phyloP scores from a whole-genome alignment of 2,113 vertebrate species.

The Neoarius graeffei region DNA sequence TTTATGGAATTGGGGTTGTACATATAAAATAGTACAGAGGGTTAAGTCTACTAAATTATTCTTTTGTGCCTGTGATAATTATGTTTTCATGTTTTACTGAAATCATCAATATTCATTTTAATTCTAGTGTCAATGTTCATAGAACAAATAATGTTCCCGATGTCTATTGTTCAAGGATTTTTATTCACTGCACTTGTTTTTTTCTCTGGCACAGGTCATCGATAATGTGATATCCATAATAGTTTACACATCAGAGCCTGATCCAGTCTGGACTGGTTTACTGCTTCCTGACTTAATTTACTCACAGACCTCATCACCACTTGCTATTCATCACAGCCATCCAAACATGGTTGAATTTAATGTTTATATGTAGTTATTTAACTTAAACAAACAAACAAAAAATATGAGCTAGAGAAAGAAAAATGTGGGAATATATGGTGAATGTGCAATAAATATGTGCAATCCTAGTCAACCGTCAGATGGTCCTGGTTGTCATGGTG shows the following conservation, averaged over 20 bases:
- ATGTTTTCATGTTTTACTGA: not conserved
- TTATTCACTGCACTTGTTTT: not conserved
- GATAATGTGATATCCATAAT: not conserved
- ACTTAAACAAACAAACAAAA: not conserved
- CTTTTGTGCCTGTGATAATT: not conserved
- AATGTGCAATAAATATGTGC: not conserved
- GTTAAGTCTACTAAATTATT: not conserved
- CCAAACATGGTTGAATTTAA: not conserved
- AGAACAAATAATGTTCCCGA: not conserved
- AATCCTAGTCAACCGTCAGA: constrained; percentile 19
- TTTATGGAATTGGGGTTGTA: not conserved
- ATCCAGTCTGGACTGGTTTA: not conserved
- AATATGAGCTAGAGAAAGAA: not conserved
- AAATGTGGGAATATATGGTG: not conserved
- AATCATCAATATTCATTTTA: not conserved
- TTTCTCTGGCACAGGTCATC: not conserved
- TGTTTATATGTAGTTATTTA: not conserved
- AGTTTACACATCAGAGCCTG: not conserved
- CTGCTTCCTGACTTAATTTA: not conserved
- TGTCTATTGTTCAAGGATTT: not conserved
- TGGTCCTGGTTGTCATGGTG: constrained; percentile 40
- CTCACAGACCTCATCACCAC: not conserved
- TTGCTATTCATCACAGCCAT: not conserved
- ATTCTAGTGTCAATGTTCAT: not conserved
- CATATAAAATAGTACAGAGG: not conserved